These are phyloP conservation scores for Clytia hemisphaerica DNA, from an alignment of 30 jellyfish, hydroid and myxozoan genomes.

Conservation along the genomic window DNA sequence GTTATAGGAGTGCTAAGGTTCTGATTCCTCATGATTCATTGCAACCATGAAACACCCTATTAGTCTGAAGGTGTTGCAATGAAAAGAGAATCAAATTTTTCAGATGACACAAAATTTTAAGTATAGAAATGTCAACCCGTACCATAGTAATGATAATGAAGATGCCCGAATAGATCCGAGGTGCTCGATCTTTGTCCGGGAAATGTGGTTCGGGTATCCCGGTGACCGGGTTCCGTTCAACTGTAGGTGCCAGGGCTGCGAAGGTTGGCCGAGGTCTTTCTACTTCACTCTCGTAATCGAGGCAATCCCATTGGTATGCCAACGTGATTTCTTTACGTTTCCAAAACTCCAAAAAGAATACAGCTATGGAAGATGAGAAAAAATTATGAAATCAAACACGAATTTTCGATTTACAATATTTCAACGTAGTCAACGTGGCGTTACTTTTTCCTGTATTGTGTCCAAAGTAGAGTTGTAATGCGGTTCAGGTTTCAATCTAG, in stretches of 20 bases:
- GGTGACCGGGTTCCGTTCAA: constrained; percentile 96
- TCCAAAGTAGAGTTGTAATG: too few relatives aligned
- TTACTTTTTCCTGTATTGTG: too few relatives aligned
- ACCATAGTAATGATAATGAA: constrained; percentile 90
- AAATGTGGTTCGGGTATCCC: constrained; percentile 97
- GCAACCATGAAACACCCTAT: too few relatives aligned
- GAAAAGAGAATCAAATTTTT: too few relatives aligned
- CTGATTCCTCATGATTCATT: too few relatives aligned
- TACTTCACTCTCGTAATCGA: constrained; percentile 94
- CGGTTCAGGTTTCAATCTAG: too few relatives aligned
- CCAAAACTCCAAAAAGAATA: constrained; percentile 96
- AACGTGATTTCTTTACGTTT: constrained; percentile 92
- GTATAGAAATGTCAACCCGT: too few relatives aligned
- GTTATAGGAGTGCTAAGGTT: too few relatives aligned
- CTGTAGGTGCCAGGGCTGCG: constrained; percentile 99
- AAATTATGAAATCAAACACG: neutral
- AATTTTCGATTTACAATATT: too few relatives aligned
- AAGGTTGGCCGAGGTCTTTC: constrained; percentile 97
- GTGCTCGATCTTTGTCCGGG: constrained; percentile 85
- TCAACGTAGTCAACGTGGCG: too few relatives aligned
- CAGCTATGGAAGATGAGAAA: constrained; percentile 54
- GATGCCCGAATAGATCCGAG: constrained; percentile 89
- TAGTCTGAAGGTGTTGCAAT: too few relatives aligned
- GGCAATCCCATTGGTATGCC: constrained; percentile 98
- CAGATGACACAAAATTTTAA: too few relatives aligned